Percentiles rank a stretch among this genome's conserved stretches.
phyloP scores from a whole-genome alignment of 2,797 vertebrate genomes.

The Falco rusticolus region DNA sequence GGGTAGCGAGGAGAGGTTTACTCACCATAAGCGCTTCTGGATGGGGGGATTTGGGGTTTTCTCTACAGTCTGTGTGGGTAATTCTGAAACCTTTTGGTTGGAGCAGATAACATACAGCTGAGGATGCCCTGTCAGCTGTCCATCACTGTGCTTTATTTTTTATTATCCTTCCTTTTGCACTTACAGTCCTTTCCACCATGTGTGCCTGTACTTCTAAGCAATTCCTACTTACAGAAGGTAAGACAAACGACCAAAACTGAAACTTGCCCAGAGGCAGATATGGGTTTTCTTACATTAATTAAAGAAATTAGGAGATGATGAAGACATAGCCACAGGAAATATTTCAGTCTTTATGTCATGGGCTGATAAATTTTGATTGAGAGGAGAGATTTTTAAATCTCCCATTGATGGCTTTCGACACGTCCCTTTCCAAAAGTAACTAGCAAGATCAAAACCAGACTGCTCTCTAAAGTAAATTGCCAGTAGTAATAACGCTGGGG shows the following conservation, averaged over 20 bases:
- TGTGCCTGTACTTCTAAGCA: not conserved
- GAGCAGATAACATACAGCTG: not conserved
- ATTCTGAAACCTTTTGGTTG: not conserved
- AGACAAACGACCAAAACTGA: constrained; percentile 39
- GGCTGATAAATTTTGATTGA: constrained; percentile 39
- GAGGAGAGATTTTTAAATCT: constrained; percentile 23
- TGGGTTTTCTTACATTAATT: constrained; percentile 55
- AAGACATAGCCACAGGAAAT: constrained; percentile 16
- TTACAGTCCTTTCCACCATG: not conserved
- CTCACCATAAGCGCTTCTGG: not conserved
- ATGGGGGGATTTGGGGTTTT: accelerated
- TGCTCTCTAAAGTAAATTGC: not conserved
- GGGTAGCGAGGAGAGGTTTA: not conserved
- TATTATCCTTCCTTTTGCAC: not conserved
- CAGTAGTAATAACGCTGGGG: not conserved
- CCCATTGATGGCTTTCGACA: not conserved
- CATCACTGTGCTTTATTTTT: not conserved
- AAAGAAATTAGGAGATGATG: constrained; percentile 50
- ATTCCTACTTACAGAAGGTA: constrained; percentile 11
- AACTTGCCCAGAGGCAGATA: constrained; percentile 40
- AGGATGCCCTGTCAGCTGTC: not conserved
- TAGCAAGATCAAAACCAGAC: not conserved
- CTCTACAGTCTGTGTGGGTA: not conserved
- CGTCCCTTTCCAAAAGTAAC: not conserved
- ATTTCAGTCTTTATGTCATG: not conserved